phyloP scores from a whole-genome alignment of 2,797 vertebrate genomes.

The Dendrocincla fuliginosa region DNA sequence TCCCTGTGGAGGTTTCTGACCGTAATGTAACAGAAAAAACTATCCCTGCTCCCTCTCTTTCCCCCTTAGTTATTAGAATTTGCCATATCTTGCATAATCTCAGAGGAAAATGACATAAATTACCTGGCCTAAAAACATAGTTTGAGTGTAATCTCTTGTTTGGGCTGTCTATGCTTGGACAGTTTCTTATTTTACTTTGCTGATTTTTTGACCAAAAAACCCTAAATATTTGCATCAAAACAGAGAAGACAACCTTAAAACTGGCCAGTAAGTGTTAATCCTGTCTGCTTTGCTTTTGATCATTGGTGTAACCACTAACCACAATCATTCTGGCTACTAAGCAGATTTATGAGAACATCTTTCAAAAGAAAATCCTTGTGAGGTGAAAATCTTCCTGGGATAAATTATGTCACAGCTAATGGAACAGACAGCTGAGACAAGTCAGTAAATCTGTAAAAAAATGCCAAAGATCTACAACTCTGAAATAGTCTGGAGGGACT shows the following conservation, averaged over 20 bases:
- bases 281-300: background rate
- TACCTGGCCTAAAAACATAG: background rate
- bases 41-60: rapidly evolving
- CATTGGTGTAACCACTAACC: background rate
- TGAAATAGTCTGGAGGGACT: background rate
- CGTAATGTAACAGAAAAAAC: background rate
- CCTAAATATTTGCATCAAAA: background rate
- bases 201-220: rapidly evolving
- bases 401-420: background rate
- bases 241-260: background rate
- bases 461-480: background rate
- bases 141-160: background rate
- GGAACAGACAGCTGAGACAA: background rate
- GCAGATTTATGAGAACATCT: background rate
- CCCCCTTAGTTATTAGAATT: background rate
- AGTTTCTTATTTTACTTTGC: background rate
- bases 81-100: rapidly evolving
- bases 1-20: background rate
- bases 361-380: background rate
- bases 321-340: background rate
- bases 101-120: background rate
- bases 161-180: background rate
- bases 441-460: background rate
- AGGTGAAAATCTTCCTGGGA: background rate
- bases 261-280: background rate